These are phyloP conservation scores for Anagyrus pseudococci DNA, from an alignment of 2,888 invertebrate genomes.

Conservation along the genomic window DNA sequence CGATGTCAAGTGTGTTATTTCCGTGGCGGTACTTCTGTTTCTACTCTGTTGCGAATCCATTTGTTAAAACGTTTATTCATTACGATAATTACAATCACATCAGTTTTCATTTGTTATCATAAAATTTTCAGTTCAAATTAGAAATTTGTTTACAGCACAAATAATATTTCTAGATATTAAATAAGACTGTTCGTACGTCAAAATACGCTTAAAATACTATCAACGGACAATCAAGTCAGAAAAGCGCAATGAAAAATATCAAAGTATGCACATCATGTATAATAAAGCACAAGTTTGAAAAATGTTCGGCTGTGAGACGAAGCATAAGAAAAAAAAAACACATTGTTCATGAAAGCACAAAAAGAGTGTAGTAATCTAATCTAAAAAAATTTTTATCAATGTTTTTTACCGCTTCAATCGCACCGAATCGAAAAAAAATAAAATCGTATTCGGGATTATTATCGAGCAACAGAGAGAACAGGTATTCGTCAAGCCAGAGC, in stretches of 20 bases:
- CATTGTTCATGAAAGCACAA: constrained; percentile 12
- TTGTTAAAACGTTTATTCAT: too few species aligned
- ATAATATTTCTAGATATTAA: not conserved
- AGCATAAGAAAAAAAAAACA: not conserved
- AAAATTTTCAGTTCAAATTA: too few species aligned
- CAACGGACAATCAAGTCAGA: constrained; percentile 14
- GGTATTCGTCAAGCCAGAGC: constrained; percentile 11
- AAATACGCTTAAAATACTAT: not conserved
- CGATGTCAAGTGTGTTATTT: constrained; percentile 15
- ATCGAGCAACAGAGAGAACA: constrained; percentile 18
- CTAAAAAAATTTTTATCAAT: not conserved
- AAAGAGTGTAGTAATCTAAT: not conserved
- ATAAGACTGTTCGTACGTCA: not conserved
- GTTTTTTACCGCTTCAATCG: not conserved
- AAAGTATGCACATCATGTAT: not conserved
- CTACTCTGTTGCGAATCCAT: constrained; percentile 12
- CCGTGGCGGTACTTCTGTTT: constrained; percentile 22
- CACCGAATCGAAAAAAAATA: not conserved
- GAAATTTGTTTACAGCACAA: not conserved
- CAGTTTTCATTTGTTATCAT: too few species aligned
- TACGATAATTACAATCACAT: too few species aligned
- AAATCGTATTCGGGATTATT: not conserved
- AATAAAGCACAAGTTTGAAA: not conserved
- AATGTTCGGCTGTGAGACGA: constrained; percentile 16
- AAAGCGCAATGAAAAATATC: not conserved